A percentile compares a stretch with the other conserved stretches of the same genome.
These are phyloP conservation scores for Aldrovandia affinis DNA, from an alignment of 2,797 vertebrate species.

Conservation along the genomic window DNA sequence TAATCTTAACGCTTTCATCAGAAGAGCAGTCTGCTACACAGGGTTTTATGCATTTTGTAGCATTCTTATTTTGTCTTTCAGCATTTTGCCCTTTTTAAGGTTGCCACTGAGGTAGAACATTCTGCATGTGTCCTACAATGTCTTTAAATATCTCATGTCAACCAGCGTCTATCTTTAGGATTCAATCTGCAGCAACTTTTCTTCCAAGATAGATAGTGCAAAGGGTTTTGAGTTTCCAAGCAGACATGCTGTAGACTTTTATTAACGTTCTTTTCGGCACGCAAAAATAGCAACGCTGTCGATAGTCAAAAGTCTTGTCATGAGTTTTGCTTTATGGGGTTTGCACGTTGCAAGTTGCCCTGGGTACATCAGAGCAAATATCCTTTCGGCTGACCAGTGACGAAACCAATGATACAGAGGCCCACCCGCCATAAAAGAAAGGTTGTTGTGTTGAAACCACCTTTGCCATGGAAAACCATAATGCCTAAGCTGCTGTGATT, in stretches of 20 bases:
- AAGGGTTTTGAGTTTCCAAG: not conserved
- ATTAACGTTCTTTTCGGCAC: not conserved
- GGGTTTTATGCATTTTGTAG: not conserved
- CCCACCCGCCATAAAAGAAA: not conserved
- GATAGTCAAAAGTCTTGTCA: not conserved
- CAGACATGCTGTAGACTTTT: not conserved
- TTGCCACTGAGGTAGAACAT: not conserved
- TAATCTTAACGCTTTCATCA: not conserved
- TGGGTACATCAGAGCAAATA: slow-evolving; percentile 20
- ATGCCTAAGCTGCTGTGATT: not conserved
- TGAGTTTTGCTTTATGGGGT: slow-evolving; percentile 18
- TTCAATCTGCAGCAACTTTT: not conserved
- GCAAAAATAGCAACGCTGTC: slow-evolving; percentile 18
- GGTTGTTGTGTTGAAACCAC: not conserved
- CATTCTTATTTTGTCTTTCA: not conserved
- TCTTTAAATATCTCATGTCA: slow-evolving; percentile 12
- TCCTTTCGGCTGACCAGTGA: slow-evolving; percentile 21
- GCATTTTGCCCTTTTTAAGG: not conserved
- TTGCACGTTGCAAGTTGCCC: not conserved
- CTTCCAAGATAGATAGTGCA: not conserved
- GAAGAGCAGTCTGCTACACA: not conserved
- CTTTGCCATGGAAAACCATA: not conserved
- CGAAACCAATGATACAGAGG: not conserved
- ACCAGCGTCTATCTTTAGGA: slow-evolving; percentile 8
- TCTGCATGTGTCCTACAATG: not conserved